Evolutionary conservation across 2,888 invertebrate species (phyloP), one percentile per base, ranked within the genome.

Genomic region (Galeruca laticollis): DNA sequence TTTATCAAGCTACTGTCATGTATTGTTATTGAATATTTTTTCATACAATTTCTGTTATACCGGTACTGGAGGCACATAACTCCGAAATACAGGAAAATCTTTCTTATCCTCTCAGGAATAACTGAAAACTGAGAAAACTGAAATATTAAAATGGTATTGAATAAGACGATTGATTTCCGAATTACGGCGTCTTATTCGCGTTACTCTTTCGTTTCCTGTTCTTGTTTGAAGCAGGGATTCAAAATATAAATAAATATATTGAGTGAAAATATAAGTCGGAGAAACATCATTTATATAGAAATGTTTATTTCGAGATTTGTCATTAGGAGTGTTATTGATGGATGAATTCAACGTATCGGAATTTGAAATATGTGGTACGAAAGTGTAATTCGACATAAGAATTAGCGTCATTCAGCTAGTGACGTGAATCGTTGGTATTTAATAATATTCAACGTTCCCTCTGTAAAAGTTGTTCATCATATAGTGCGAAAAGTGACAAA

Each of bases 81-180:
- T 40, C 2, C n/a, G n/a, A 40, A 40, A 40, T n/a, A n/a, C 40
- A n/a, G 4, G 0, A 40, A 40, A 40, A 40, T 40, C 13, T 6
- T n/a, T 40, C 13, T n/a, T n/a, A 40, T 40, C 40, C n/a, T 40
- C 2, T n/a, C 1, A 40, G n/a, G n/a, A 13, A 40, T n/a, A 40
- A n/a, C 40, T 13, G 40, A 40, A 3, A 40, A 40, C 40, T 40
- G 21, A 20, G 20, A 20, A 51, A 51, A 21, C 51, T 51, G 51
- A 21, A 51, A 51, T 20, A 51, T 51, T 21, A 21, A 51, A 51
- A 51, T 13, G 21, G 13, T 51, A 21, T 51, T 51, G 51, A 51
- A 51, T 51, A 21, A 18, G 18, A 51, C 21, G 51, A 51, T 21
- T 40, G n/a, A n/a, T 40, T n/a, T 51, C 51, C 20, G 21, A 51